These are phyloP conservation scores for Hyles lineata DNA, from an alignment of 2,888 invertebrate genomes.

Conservation along the genomic window DNA sequence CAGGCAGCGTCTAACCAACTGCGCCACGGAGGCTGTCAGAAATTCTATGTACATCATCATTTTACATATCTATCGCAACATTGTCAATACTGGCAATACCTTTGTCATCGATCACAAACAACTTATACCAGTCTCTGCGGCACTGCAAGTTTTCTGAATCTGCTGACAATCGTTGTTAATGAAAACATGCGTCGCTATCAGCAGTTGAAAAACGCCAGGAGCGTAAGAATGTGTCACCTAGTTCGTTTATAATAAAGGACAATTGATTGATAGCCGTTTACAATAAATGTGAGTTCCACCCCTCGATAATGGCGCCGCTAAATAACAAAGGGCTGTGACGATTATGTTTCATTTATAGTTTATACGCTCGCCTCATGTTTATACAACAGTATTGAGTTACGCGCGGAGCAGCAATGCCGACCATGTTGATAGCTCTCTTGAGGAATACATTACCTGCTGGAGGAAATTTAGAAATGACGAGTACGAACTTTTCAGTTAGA, in stretches of 20 bases:
- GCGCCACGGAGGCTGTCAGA: no score
- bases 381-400: slow-evolving; percentile 5
- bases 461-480: no score
- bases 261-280: slow-evolving; percentile 12
- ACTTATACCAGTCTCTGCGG: neutral
- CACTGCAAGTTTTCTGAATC: neutral
- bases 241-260: neutral
- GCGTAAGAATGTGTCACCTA: neutral
- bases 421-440: no score
- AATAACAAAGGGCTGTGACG: slow-evolving; percentile 3
- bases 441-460: no score
- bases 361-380: neutral
- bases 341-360: slow-evolving; percentile 11
- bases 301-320: slow-evolving; percentile 5
- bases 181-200: neutral
- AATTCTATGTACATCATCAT: no score
- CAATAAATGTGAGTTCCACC: neutral
- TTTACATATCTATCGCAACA: no score
- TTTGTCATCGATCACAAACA: neutral
- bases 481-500: no score
- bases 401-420: neutral
- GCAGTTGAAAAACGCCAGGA: neutral
- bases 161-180: no score
- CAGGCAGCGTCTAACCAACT: no score
- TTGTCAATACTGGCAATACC: no score